These are phyloP conservation scores for Drosophila setifemur DNA, from an alignment of 1,140 invertebrate genomes.

Conservation along the genomic window DNA sequence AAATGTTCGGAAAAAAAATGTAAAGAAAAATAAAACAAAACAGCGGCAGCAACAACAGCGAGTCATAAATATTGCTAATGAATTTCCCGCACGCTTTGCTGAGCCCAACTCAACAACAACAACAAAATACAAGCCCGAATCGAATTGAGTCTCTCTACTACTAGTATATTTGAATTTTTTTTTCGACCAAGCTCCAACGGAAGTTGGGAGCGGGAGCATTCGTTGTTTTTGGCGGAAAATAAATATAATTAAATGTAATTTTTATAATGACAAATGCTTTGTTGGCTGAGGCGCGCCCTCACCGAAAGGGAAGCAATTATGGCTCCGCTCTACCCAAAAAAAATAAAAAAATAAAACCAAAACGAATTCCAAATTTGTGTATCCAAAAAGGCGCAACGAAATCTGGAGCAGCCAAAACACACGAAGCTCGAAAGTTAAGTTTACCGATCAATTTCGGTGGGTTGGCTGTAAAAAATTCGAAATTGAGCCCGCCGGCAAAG, in stretches of 20 bases:
- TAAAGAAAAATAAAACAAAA: conserved; percentile 26
- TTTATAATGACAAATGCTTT: conserved; percentile 74
- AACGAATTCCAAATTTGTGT: conserved; percentile 29
- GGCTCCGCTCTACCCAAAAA: conserved; percentile 19
- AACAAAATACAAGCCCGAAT: conserved; percentile 8
- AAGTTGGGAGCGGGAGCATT: conserved; percentile 61
- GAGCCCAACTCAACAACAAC: conserved; percentile 49
- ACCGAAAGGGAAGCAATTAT: conserved; percentile 18
- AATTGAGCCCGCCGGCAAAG: conserved; percentile 8
- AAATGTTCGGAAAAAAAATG: no score
- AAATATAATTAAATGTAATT: conserved; percentile 79
- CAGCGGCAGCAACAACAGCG: conserved; percentile 24
- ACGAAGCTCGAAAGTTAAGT: conserved; percentile 1
- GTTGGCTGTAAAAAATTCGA: conserved; percentile 13
- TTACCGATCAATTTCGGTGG: conserved; percentile 21
- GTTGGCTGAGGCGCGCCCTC: conserved; percentile 26
- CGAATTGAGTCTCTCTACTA: conserved; percentile 38
- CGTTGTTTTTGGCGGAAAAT: conserved; percentile 50
- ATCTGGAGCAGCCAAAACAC: conserved; percentile 13
- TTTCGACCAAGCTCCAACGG: conserved; percentile 53
- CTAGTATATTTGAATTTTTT: no score
- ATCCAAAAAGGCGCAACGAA: conserved; percentile 1
- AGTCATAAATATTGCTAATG: conserved; percentile 79
- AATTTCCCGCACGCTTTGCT: conserved; percentile 79
- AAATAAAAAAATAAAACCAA: not conserved